Conservation (phyloP, 2,113 vertebrate species). For the Mobula hypostoma region DNA sequence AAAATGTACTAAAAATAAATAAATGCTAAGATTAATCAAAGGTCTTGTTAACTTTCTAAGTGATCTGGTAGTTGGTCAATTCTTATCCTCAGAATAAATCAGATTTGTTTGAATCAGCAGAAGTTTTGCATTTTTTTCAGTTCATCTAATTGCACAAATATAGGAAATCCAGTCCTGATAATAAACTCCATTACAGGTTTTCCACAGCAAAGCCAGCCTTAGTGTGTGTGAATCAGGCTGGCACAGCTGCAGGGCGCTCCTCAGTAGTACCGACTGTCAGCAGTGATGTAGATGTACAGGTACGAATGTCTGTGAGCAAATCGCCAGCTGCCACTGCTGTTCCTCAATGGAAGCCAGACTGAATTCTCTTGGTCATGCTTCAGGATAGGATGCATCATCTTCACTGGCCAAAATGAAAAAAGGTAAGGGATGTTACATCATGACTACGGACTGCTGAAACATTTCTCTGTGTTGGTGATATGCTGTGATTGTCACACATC, state of each 20-base stretch:
- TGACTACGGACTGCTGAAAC: neutral
- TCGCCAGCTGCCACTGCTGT: conserved; percentile 6
- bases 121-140: neutral
- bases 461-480: conserved; percentile 7
- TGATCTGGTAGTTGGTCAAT: neutral
- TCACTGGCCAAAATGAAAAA: conserved; percentile 12
- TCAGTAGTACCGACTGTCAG: conserved; percentile 16
- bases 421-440: neutral
- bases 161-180: neutral
- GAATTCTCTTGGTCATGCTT: conserved; percentile 15
- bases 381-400: neutral
- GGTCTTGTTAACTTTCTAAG: neutral
- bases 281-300: conserved; percentile 32
- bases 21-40: neutral
- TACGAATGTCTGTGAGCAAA: conserved; percentile 19
- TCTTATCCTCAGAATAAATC: neutral
- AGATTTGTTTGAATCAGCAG: neutral
- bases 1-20: neutral
- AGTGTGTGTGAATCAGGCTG: conserved; percentile 12
- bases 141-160: neutral
- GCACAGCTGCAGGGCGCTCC: conserved; percentile 25
- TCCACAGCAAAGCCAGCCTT: conserved; percentile 2
- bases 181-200: conserved; percentile 26
- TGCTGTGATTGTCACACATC: conserved; percentile 4
- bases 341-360: neutral